phyloP scores from a whole-genome alignment of 2,797 vertebrate genomes.

The Phoebastria nigripes region DNA sequence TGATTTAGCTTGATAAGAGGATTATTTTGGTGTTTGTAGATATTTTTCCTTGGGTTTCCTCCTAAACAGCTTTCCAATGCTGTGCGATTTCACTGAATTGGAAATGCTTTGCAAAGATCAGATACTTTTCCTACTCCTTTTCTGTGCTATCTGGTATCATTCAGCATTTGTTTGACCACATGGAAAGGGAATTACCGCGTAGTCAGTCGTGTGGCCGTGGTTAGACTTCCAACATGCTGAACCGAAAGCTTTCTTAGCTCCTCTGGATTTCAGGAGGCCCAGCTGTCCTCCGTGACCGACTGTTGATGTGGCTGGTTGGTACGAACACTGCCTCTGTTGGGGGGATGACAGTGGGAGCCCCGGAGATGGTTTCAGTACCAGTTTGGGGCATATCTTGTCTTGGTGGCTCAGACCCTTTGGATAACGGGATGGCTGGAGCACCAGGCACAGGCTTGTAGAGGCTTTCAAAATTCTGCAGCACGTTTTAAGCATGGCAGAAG shows the following conservation, averaged over 20 bases:
- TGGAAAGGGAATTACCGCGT: not conserved
- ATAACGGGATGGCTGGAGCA: fast-evolving
- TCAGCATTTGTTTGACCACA: not conserved
- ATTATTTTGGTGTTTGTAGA: not conserved
- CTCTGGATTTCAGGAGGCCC: not conserved
- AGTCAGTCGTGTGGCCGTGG: not conserved
- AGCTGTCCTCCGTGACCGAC: fast-evolving
- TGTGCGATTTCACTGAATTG: not conserved
- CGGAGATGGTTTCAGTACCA: not conserved
- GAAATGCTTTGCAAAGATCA: not conserved
- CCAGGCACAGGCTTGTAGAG: not conserved
- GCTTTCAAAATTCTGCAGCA: not conserved
- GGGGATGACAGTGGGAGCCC: not conserved
- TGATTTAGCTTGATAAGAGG: not conserved
- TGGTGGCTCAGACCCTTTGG: not conserved
- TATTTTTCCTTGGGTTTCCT: not conserved
- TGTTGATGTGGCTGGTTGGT: not conserved
- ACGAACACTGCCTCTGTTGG: not conserved
- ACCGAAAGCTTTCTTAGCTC: not conserved
- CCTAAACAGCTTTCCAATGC: not conserved
- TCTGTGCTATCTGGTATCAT: not conserved
- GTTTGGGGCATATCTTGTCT: not conserved
- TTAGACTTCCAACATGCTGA: not conserved
- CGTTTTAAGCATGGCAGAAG: not conserved
- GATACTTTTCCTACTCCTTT: not conserved